These are phyloP conservation scores for rabbit (Oryctolagus cuniculus) DNA, from an alignment of 2,113 vertebrate genomes.

Conservation along the genomic window mOryCun1.1 NC_091435.1:110168001-110168500, in stretches of 20 bases:
- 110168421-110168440: conserved; percentile 52
- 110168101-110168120: not conserved
- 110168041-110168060: conserved; percentile 35
- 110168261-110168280: conserved; percentile 26
- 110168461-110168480: conserved; percentile 45
- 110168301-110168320: conserved; percentile 39
- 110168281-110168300: conserved; percentile 34
- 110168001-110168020: not conserved
- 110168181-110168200: conserved; percentile 13
- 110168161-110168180: conserved; percentile 15
- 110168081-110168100: conserved; percentile 40
- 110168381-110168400: not conserved
- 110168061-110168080: conserved; percentile 22
- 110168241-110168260: not conserved
- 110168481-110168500: not conserved
- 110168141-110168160: conserved; percentile 1
- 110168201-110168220: conserved; percentile 52
- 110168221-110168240: conserved; percentile 41
- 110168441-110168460: conserved; percentile 10
- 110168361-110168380: conserved; percentile 42
- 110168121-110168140: conserved; percentile 48
- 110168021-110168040: conserved; percentile 55
- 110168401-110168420: conserved; percentile 16
- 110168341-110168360: not conserved
- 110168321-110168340: conserved; percentile 43